phyloP scores from a whole-genome alignment of 2,797 vertebrate genomes.

The Tokudaia muenninki region DNA sequence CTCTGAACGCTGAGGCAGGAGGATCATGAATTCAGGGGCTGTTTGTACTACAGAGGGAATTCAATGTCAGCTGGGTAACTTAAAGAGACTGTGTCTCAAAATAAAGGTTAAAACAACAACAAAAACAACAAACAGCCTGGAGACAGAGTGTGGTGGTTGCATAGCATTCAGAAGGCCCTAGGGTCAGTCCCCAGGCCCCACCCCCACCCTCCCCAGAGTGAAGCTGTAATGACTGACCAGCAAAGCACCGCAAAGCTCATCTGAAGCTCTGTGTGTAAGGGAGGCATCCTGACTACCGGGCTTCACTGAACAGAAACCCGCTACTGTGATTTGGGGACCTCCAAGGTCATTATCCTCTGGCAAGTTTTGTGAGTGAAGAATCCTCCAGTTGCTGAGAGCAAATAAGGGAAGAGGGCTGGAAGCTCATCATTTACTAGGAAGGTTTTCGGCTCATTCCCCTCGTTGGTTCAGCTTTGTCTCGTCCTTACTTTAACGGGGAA shows the following conservation, averaged over 20 bases:
- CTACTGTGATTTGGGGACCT: conserved; percentile 7
- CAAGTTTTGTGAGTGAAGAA: conserved; percentile 24
- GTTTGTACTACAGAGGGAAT: background rate
- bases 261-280: background rate
- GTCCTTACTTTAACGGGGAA: background rate
- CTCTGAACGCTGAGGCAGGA: background rate
- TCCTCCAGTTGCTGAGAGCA: background rate
- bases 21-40: background rate
- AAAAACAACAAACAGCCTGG: background rate
- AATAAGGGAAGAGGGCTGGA: background rate
- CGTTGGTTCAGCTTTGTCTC: background rate
- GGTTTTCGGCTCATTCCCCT: background rate
- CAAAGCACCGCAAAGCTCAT: background rate
- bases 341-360: background rate
- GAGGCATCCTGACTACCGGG: background rate
- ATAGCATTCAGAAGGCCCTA: too few species aligned
- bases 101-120: background rate
- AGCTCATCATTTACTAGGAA: background rate
- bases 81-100: background rate
- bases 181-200: background rate
- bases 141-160: background rate
- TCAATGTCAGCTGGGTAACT: background rate
- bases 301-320: background rate
- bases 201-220: background rate
- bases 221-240: background rate